Base-by-base conservation (phyloP, 2,888 invertebrate genomes). In the Alloplasta piceator region DNA sequence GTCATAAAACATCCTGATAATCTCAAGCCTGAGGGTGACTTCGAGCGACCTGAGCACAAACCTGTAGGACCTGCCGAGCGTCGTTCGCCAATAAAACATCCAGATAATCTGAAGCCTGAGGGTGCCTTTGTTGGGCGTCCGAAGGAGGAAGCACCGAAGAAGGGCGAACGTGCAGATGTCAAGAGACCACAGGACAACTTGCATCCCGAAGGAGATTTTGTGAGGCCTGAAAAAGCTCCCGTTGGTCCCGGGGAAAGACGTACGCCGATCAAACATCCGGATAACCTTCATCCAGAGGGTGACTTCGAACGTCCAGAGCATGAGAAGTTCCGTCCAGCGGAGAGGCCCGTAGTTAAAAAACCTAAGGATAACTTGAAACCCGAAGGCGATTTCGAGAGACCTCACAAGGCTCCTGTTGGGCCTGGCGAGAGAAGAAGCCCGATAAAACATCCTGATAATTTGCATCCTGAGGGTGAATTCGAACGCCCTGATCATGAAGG, bases 1-100 rank as follows among this genome's bases (percentile, higher is more conserved):
- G 90, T 86, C 14, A 90, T 86, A 85, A 85, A 90, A 9, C 94
- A 93, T 0, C 83, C 92, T 58, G 95, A 96, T 87, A 96, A 96
- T 89, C 90, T 96, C 0, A 93, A 93, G 60, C 89, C 91, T 2
- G 92, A 92, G 82, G 92, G 91, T 7, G 87, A 94, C 0, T 87
- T 94, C 92, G 86, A 89, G n/a, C 71, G 87, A 14, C 87, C 85
- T 0, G 81, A 84, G 16, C 64, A 83, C 16, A 80, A 81, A 6
- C 77, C 83, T 43, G 74, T 71, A 6, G 88, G 90, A 61, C 91
- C 92, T 64, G 91, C 85, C 0, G 89, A 84, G 52, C 80, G 86
- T 6, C 89, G 90, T 9, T 87, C 85, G 39, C 91, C 84, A 5
- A 92, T 92, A 77, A 67, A 66, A 83, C 92, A 91, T 50, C 85